These are phyloP conservation scores for Dorcus parallelipipedus DNA, from an alignment of 2,888 invertebrate species.

Conservation along the genomic window DNA sequence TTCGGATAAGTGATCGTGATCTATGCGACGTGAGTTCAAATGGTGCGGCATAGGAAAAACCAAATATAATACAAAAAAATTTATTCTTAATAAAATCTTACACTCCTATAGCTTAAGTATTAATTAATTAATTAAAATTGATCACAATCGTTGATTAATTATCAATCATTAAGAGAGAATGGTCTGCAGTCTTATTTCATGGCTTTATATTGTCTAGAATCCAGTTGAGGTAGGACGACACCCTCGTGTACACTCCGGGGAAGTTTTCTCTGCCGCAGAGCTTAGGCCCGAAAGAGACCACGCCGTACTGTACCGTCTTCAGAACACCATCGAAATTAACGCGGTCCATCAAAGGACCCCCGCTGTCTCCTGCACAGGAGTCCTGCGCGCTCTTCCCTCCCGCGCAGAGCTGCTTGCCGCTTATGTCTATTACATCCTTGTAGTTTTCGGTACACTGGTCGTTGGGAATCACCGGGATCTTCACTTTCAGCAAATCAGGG, in stretches of 20 bases:
- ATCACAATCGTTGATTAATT: too few species aligned
- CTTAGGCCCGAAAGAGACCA: slow-evolving; percentile 53
- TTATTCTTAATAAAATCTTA: too few species aligned
- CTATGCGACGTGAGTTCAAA: too few species aligned
- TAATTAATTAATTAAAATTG: too few species aligned
- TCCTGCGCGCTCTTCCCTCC: slow-evolving; percentile 59
- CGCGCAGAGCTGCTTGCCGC: slow-evolving; percentile 58
- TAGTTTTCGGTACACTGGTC: slow-evolving; percentile 39
- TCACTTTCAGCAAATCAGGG: slow-evolving; percentile 47
- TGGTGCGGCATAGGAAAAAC: too few species aligned
- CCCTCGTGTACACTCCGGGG: slow-evolving; percentile 68
- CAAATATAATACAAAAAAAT: too few species aligned
- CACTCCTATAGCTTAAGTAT: too few species aligned
- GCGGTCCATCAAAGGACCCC: slow-evolving; percentile 59
- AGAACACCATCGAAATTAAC: slow-evolving; percentile 41
- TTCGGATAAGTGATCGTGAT: too few species aligned
- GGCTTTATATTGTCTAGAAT: slow-evolving; percentile 53
- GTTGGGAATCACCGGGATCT: slow-evolving; percentile 42
- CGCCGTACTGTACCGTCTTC: slow-evolving; percentile 56
- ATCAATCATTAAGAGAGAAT: too few species aligned
- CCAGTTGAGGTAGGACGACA: slow-evolving; percentile 63
- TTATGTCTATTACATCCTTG: slow-evolving; percentile 28
- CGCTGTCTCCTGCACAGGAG: slow-evolving; percentile 67
- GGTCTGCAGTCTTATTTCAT: slow-evolving; percentile 28
- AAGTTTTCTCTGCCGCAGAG: slow-evolving; percentile 50